Evolutionary conservation across 2,113 vertebrate genomes (phyloP).

Genomic region (Tympanuchus pallidicinctus): DNA sequence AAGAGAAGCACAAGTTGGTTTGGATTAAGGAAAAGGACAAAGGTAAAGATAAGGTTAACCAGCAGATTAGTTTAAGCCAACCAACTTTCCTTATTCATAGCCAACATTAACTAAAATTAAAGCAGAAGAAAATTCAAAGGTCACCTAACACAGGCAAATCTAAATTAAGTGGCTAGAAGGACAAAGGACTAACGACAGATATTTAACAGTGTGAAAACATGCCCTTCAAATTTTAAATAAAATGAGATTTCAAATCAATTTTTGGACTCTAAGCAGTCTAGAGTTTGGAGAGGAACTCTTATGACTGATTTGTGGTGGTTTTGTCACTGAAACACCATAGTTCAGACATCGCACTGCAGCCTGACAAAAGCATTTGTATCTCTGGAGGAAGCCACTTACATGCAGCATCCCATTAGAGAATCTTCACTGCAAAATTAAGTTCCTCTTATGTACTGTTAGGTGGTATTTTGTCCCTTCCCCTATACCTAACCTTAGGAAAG

Average conservation of each 20-base stretch:
- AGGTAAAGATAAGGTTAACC: constrained; percentile 27
- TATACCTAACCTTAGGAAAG: neutral
- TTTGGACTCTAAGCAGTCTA: neutral
- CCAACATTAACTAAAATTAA: neutral
- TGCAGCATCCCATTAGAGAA: neutral
- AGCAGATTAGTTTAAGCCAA: neutral
- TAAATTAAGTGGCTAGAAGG: neutral
- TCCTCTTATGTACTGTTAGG: neutral
- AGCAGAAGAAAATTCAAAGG: constrained; percentile 18
- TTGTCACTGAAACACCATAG: neutral
- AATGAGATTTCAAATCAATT: neutral
- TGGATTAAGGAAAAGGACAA: constrained; percentile 20
- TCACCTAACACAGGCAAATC: neutral
- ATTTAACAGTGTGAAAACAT: neutral
- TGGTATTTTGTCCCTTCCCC: neutral
- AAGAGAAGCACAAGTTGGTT: neutral
- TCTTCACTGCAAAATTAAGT: neutral
- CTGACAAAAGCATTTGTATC: neutral
- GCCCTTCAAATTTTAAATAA: neutral
- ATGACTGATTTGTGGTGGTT: neutral
- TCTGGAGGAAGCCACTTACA: fast-evolving
- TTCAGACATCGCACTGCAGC: neutral
- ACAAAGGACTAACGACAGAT: neutral
- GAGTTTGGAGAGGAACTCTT: neutral
- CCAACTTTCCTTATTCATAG: neutral